Conservation (phyloP, 2,888 invertebrate species). For the Autographa gamma region DNA sequence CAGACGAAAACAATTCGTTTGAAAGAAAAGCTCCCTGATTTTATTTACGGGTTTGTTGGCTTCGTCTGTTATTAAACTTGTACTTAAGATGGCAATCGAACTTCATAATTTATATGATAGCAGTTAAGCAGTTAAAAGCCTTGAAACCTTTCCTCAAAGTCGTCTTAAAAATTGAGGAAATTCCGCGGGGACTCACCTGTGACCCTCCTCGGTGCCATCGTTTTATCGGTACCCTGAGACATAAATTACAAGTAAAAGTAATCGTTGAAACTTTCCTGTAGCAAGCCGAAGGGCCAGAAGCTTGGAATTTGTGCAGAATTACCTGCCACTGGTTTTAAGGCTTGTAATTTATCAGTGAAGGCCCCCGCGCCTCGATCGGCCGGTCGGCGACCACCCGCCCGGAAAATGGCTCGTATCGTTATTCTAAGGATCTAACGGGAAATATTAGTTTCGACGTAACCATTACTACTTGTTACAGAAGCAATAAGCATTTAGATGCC, state of each 20-base stretch:
- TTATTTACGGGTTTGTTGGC: slow-evolving; percentile 41
- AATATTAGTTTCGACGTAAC: slow-evolving; percentile 67
- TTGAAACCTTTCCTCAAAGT: slow-evolving; percentile 63
- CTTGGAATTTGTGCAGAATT: slow-evolving; percentile 87
- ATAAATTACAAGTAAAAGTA: slow-evolving; percentile 87
- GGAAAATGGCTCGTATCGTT: slow-evolving; percentile 78
- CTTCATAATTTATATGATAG: slow-evolving; percentile 62
- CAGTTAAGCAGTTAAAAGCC: slow-evolving; percentile 64
- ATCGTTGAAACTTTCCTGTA: slow-evolving; percentile 86
- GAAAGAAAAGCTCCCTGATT: slow-evolving; percentile 44
- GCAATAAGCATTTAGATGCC: slow-evolving; percentile 64
- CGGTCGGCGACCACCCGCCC: slow-evolving; percentile 69
- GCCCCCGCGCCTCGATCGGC: slow-evolving; percentile 76
- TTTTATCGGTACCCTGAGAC: slow-evolving; percentile 81
- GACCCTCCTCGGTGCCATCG: slow-evolving; percentile 76
- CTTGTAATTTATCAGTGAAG: slow-evolving; percentile 90
- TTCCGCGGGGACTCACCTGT: slow-evolving; percentile 80
- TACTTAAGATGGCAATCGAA: slow-evolving; percentile 57
- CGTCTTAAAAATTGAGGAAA: slow-evolving; percentile 66
- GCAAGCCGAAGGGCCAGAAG: slow-evolving; percentile 76
- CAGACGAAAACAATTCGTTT: slow-evolving; percentile 45
- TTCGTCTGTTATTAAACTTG: slow-evolving; percentile 51
- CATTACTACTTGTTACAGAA: slow-evolving; percentile 65
- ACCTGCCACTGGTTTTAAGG: slow-evolving; percentile 90
- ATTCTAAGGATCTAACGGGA: slow-evolving; percentile 68